A percentile compares a stretch with the other conserved stretches of the same genome.
Evolutionary conservation across 35 echinoderm and acorn worm species (phyloP).

Genomic region (Eucidaris tribuloides): DNA sequence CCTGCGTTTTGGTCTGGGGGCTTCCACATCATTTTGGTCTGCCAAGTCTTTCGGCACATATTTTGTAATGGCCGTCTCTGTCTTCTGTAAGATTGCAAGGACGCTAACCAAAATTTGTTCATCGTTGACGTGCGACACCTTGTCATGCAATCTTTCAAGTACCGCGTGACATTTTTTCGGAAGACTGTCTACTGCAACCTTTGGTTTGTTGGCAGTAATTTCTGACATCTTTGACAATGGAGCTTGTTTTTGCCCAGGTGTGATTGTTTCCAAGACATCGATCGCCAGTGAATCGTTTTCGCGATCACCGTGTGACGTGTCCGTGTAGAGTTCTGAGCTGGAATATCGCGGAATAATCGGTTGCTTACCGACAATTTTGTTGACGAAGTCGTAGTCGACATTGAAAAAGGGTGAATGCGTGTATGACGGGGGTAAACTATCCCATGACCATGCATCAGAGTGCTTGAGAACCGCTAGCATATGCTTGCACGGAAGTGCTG

Average conservation of each 20-base stretch:
- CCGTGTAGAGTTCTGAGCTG: background rate
- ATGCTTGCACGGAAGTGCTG: slow-evolving; percentile 1
- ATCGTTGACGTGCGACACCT: background rate
- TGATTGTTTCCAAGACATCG: no score
- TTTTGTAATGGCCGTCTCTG: background rate
- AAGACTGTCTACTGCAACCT: no score
- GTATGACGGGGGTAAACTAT: background rate
- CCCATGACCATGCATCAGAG: background rate
- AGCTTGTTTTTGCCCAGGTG: no score
- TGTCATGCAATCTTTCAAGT: background rate
- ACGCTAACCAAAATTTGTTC: background rate
- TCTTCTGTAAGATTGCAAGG: background rate
- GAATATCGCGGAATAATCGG: background rate
- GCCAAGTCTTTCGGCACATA: background rate
- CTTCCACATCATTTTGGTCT: background rate
- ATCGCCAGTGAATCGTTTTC: no score
- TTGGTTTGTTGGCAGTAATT: no score
- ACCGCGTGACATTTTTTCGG: background rate
- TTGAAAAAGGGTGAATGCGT: background rate
- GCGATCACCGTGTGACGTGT: no score
- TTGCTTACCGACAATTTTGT: background rate
- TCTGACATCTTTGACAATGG: no score
- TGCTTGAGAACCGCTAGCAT: background rate
- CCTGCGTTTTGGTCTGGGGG: background rate
- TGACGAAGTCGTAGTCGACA: background rate